Evolutionary conservation across 1,140 invertebrate genomes (phyloP).

Genomic region (Marisa cornuarietis): DNA sequence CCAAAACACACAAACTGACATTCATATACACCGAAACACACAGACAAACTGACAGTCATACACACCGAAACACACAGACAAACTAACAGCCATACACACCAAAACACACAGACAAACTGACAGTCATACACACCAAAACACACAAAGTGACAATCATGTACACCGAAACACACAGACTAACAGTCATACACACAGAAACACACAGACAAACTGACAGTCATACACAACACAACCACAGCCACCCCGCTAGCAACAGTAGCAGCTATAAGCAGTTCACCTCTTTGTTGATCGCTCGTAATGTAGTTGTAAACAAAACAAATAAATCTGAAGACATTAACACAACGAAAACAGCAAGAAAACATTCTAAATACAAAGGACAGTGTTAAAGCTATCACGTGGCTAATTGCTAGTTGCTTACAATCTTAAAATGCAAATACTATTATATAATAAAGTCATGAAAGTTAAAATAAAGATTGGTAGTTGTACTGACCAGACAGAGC

Average conservation of each 20-base stretch:
- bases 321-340: background rate
- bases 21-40: too few species aligned
- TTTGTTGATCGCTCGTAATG: background rate
- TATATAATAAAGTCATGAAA: too few species aligned
- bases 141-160: background rate
- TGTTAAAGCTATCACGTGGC: background rate
- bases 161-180: background rate
- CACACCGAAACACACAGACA: background rate
- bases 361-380: background rate
- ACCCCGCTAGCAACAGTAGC: background rate
- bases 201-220: background rate
- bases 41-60: too few species aligned
- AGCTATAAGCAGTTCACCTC: background rate
- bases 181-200: slow-evolving; percentile 10
- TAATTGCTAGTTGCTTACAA: background rate
- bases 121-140: background rate
- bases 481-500: too few species aligned
- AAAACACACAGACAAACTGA: background rate
- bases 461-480: too few species aligned
- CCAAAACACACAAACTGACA: too few species aligned
- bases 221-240: background rate
- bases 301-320: background rate
- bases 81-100: background rate
- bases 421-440: too few species aligned
- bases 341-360: background rate